Evolutionary conservation across 2,888 invertebrate species (phyloP).

Genomic region (Caenorhabditis panamensis): DNA sequence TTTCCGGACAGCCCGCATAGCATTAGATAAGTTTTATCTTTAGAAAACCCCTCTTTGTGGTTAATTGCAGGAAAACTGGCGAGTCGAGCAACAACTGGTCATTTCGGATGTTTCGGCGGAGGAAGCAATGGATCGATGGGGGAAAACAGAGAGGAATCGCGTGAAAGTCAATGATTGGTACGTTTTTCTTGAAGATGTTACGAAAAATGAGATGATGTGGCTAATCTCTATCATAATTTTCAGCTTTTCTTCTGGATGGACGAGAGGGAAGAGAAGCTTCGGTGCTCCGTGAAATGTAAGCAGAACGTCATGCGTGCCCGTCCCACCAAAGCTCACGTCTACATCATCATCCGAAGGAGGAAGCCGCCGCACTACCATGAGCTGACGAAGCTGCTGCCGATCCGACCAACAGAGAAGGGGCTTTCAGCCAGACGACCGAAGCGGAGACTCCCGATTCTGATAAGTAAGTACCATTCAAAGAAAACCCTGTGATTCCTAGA

Average conservation of each 20-base stretch:
- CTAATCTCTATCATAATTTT: no score
- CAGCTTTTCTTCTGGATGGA: slow-evolving; percentile 97
- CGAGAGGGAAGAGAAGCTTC: slow-evolving; percentile 93
- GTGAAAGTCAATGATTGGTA: slow-evolving; percentile 95
- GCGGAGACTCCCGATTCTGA: slow-evolving; percentile 88
- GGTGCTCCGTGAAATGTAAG: slow-evolving; percentile 84
- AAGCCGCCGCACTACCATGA: slow-evolving; percentile 84
- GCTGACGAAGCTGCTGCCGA: slow-evolving; percentile 59
- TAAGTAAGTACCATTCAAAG: slow-evolving; percentile 82
- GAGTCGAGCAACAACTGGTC: no score
- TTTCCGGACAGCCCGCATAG: no score
- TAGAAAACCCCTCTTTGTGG: no score
- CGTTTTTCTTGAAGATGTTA: slow-evolving; percentile 97
- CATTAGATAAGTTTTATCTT: no score
- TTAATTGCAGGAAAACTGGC: no score
- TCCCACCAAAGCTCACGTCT: slow-evolving; percentile 95
- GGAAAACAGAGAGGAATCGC: slow-evolving; percentile 97
- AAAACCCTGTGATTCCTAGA: background rate
- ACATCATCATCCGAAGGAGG: slow-evolving; percentile 91
- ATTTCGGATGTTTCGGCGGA: no score
- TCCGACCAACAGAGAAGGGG: slow-evolving; percentile 87
- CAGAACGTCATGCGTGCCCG: slow-evolving; percentile 94
- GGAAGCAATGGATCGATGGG: no score
- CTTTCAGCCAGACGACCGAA: slow-evolving; percentile 86
- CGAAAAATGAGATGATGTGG: no score